Base-by-base conservation (phyloP, 2,888 invertebrate genomes). In the Argyresthia albistria region DNA sequence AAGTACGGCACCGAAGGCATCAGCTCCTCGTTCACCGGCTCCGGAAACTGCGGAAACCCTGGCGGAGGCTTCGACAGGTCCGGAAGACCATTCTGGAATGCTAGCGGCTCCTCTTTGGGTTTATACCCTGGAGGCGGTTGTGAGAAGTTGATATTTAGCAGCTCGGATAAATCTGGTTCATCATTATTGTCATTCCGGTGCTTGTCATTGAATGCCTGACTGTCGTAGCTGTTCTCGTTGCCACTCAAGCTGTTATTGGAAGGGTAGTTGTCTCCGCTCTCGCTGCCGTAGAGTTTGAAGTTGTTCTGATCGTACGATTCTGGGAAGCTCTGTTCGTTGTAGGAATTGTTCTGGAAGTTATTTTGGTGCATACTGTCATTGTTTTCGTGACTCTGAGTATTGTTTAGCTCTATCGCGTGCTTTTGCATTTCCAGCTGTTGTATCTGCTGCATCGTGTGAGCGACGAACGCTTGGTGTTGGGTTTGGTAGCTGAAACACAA, bases 391-490 rank as follows among this genome's bases (percentile, higher is more conserved):
- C 84, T 80, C 16, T 75, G 75, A 57, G 59, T 71, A 58, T 68
- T 87, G 63, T 73, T 88, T 79, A 87, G 66, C 59, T 92, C 91
- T 39, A 93, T 72, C 0, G 89, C 89, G 59, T 91, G 90, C 65
- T 93, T 94, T 70, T 95, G 95, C 73, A 93, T 92, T 70, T 96
- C 95, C 51, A 94, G 83, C 63, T 93, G 94, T 66, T 95, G 93
- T 64, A 97, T 95, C 77, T 96, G 96, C 70, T 95, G 93, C 79
- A 94, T 89, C 7, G 97, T 94, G 81, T 99, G 99, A 55, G 93
- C 91, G 10, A 97, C 95, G 74, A 97, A 99, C 10, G 97, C 95
- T 76, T 97, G 95, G 84, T 99, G 99, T 72, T 99, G 99, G 43
- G 94, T 92, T 82, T 97, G 94, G 68, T 97, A 96, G 65, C 92